These are phyloP conservation scores for Hetaerina americana DNA, from an alignment of 1,140 invertebrate species.

Conservation along the genomic window DNA sequence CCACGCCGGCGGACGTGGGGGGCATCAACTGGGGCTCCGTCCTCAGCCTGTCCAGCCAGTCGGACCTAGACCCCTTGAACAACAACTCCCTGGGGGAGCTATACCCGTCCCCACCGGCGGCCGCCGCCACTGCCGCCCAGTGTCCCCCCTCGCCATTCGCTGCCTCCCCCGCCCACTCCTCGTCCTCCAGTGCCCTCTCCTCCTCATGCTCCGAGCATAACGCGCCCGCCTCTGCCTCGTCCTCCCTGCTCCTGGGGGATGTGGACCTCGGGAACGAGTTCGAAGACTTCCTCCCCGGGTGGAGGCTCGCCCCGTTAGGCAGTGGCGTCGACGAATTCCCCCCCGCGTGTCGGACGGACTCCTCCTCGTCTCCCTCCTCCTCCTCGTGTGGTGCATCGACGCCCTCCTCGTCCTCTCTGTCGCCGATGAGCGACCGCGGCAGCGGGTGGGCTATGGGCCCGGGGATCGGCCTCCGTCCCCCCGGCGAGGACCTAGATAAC, in stretches of 20 bases:
- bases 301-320: conserved; percentile 47
- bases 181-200: conserved; percentile 5
- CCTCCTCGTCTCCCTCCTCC: background rate
- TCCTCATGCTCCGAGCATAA: background rate
- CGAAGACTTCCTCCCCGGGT: conserved; percentile 44
- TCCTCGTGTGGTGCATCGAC: background rate
- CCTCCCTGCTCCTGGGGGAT: conserved; percentile 26
- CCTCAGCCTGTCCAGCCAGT: conserved; percentile 68
- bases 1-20: conserved; percentile 58
- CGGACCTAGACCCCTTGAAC: conserved; percentile 67
- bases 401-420: background rate
- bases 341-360: conserved; percentile 24
- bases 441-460: conserved; percentile 10
- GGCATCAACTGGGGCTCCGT: conserved; percentile 85
- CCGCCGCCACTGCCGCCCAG: conserved; percentile 28
- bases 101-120: conserved; percentile 38
- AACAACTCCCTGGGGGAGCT: conserved; percentile 45
- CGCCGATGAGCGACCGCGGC: background rate
- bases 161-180: conserved; percentile 8
- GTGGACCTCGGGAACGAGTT: conserved; percentile 20
- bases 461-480: background rate
- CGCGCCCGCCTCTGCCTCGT: conserved; percentile 4
- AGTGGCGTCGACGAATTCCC: conserved; percentile 54
- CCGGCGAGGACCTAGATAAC: conserved; percentile 16
- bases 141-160: background rate